These are phyloP conservation scores for Polymixis flavicincta DNA, from an alignment of 2,888 invertebrate species.

Conservation along the genomic window DNA sequence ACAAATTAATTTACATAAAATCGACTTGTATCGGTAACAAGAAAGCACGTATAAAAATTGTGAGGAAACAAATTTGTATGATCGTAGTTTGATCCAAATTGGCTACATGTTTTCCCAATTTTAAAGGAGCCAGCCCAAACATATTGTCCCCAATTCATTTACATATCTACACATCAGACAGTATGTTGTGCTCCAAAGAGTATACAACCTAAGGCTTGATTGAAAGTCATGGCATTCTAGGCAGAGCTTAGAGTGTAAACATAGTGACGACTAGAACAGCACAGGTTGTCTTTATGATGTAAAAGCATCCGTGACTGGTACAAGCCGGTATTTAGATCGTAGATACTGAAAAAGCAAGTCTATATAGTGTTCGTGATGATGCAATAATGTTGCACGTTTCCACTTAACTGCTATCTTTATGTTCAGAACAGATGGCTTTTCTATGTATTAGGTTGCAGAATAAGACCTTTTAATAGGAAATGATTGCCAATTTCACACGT, in stretches of 20 bases:
- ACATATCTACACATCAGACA: background rate
- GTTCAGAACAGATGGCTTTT: conserved; percentile 21
- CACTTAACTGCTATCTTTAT: conserved; percentile 45
- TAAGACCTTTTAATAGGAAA: background rate
- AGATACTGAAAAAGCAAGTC: conserved; percentile 41
- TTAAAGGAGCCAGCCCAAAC: background rate
- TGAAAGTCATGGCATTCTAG: conserved; percentile 12
- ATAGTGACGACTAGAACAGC: conserved; percentile 7
- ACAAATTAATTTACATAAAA: background rate
- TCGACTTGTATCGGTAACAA: background rate
- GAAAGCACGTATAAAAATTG: background rate
- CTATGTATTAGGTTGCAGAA: conserved; percentile 16
- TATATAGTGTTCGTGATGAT: conserved; percentile 30
- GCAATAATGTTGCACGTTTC: conserved; percentile 32
- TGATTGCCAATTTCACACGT: conserved; percentile 6
- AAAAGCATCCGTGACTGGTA: conserved; percentile 53
- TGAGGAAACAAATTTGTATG: background rate
- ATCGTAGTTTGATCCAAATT: background rate
- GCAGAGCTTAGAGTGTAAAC: conserved; percentile 32
- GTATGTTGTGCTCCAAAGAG: background rate
- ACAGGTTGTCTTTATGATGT: conserved; percentile 18
- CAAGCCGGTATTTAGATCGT: conserved; percentile 57
- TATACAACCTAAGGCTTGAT: conserved; percentile 11
- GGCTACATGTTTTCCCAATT: background rate
- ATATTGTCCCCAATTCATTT: background rate